Base-by-base conservation (phyloP, 2,888 invertebrate genomes). In the Microdon myrmicae region DNA sequence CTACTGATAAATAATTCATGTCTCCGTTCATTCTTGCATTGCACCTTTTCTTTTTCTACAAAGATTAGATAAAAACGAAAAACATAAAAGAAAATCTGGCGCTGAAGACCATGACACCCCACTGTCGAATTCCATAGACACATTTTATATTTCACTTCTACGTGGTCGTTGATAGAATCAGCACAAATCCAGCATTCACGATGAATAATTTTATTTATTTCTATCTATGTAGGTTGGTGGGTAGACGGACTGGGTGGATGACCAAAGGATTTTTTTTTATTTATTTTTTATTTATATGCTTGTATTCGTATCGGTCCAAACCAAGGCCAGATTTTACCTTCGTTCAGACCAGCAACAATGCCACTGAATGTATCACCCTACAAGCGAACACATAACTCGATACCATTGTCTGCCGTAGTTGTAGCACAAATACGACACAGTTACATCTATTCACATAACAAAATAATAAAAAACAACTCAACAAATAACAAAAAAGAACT, bases 371-470 rank as follows among this genome's bases (percentile, higher is more conserved):
- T 44, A 53, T 31, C 17, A 44, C 31, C 31, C 44, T 44, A 37
- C 53, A 44, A 44, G 31, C 32, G 53, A 53, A 53, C 44, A 37
- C 37, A 19, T 51, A 51, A 34, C 32, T 41, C 49, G 41, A 49
- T 32, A 32, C 8, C 26, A 34, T n/a, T n/a, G n/a, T n/a, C n/a
- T n/a, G n/a, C n/a, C n/a, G n/a, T n/a, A n/a, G n/a, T n/a, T n/a
- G n/a, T 14, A 34, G 13, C 45, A 25, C 23, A 22, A 25, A 25
- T 16, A 25, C 12, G 13, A 25, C 39, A 25, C 25, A 31, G 19
- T 32, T 32, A 12, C 38, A 23, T n/a, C n/a, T n/a, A n/a, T 38
- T 29, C 20, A 23, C 10, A 48, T n/a, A 32, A 25, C 25, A 26
- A 20, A 12, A 2, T 16, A 13, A 3, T 23, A 6, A 8, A 23